Conservation (phyloP, 2,888 invertebrate species). For the Phyllotreta striolata region DNA sequence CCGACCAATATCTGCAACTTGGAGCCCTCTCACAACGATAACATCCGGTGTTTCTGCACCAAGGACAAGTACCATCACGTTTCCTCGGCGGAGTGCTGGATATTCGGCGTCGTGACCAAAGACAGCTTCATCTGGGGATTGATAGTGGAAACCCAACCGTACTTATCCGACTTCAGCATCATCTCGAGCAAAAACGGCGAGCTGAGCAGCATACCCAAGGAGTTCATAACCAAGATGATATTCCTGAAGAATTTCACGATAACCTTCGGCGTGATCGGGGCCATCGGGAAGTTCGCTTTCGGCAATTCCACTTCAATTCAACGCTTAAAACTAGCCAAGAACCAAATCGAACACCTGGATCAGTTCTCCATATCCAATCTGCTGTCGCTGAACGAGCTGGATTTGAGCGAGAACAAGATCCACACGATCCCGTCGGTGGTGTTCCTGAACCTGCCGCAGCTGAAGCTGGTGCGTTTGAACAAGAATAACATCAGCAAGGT, state of each 20-base stretch:
- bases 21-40: conserved; percentile 35
- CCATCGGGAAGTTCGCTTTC: conserved; percentile 76
- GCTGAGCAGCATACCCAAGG: conserved; percentile 74
- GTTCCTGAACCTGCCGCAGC: conserved; percentile 75
- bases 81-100: conserved; percentile 80
- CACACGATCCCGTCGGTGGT: conserved; percentile 77
- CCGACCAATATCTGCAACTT: conserved; percentile 37
- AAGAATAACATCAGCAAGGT: conserved; percentile 85
- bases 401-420: conserved; percentile 79
- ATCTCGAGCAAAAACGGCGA: conserved; percentile 76
- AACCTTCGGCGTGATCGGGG: conserved; percentile 75
- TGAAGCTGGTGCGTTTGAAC: conserved; percentile 80
- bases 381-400: conserved; percentile 72
- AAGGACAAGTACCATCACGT: conserved; percentile 66
- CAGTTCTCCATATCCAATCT: conserved; percentile 78
- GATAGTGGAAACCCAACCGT: conserved; percentile 73
- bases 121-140: conserved; percentile 78
- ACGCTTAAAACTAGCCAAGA: conserved; percentile 73
- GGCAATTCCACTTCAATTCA: conserved; percentile 75
- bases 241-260: conserved; percentile 74
- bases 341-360: conserved; percentile 73
- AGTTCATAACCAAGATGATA: conserved; percentile 63
- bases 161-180: conserved; percentile 74
- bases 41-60: conserved; percentile 72
- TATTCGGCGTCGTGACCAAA: conserved; percentile 71